These are phyloP conservation scores for Drosophila fulvimacula DNA, from an alignment of 2,888 invertebrate genomes.

Conservation along the genomic window DNA sequence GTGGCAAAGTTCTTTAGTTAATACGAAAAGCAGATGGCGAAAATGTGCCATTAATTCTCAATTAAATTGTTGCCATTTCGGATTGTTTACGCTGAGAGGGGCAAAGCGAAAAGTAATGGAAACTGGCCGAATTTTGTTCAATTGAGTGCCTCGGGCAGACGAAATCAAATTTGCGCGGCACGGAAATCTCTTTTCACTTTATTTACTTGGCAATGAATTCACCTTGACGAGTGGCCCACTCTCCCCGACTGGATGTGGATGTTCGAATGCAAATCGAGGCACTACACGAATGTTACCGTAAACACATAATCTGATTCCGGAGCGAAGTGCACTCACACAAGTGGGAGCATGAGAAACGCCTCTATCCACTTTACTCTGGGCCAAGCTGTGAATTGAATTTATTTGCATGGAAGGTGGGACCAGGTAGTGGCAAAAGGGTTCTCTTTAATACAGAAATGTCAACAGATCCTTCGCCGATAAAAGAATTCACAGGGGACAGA, in stretches of 20 bases:
- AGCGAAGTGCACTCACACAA: constrained; percentile 2
- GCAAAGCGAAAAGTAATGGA: constrained; percentile 1
- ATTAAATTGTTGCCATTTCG: constrained; percentile 37
- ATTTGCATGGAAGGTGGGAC: neutral
- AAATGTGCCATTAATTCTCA: constrained; percentile 42
- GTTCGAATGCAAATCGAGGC: constrained; percentile 18
- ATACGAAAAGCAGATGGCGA: constrained; percentile 35
- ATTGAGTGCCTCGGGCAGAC: constrained; percentile 28
- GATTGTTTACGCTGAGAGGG: constrained; percentile 14
- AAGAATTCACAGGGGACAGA: constrained; percentile 16
- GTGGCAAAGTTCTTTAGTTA: constrained; percentile 32
- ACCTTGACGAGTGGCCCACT: constrained; percentile 5
- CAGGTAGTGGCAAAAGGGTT: neutral
- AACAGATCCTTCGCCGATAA: constrained; percentile 28
- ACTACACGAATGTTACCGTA: constrained; percentile 13
- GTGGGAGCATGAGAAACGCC: neutral
- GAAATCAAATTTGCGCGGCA: constrained; percentile 28
- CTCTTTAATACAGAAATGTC: constrained; percentile 26
- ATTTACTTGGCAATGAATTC: constrained; percentile 34
- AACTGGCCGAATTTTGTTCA: constrained; percentile 8
- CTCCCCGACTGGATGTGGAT: neutral
- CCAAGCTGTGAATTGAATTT: constrained; percentile 4
- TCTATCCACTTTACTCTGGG: too few relatives aligned
- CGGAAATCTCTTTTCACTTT: constrained; percentile 19
- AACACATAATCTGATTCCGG: constrained; percentile 22